These are phyloP conservation scores for Ceriagrion tenellum DNA, from an alignment of 2,888 invertebrate species.

Conservation along the genomic window DNA sequence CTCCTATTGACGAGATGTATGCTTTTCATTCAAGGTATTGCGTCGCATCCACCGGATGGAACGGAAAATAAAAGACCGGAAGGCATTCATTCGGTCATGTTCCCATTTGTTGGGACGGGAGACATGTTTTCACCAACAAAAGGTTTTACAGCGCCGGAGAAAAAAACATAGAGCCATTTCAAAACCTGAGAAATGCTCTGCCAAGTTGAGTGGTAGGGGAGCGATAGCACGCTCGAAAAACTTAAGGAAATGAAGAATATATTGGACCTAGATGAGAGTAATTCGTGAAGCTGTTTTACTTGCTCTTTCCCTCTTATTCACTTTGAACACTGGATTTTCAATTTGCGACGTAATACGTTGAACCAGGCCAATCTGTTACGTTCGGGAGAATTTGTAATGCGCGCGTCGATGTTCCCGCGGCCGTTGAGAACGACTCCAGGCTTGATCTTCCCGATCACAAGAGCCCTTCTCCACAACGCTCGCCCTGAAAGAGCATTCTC, in stretches of 20 bases:
- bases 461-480: too few species aligned
- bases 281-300: neutral
- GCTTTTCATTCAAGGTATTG: neutral
- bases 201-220: neutral
- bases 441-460: too few species aligned
- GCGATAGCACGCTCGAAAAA: neutral
- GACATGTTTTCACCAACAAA: neutral
- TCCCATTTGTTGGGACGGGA: neutral
- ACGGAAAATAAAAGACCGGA: neutral
- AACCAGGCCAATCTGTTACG: too few species aligned
- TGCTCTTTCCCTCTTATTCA: neutral
- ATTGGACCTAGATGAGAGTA: neutral
- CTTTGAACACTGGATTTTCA: too few species aligned
- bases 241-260: neutral
- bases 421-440: too few species aligned
- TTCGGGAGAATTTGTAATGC: too few species aligned
- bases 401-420: too few species aligned
- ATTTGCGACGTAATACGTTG: too few species aligned
- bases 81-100: neutral
- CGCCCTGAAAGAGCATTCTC: too few species aligned
- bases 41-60: neutral
- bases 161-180: neutral
- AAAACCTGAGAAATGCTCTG: neutral
- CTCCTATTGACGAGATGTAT: neutral
- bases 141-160: neutral